Percentiles rank a stretch among this genome's conserved stretches.
phyloP scores from a whole-genome alignment of 1,140 invertebrate genomes.

The Tetranychus urticae region DNA sequence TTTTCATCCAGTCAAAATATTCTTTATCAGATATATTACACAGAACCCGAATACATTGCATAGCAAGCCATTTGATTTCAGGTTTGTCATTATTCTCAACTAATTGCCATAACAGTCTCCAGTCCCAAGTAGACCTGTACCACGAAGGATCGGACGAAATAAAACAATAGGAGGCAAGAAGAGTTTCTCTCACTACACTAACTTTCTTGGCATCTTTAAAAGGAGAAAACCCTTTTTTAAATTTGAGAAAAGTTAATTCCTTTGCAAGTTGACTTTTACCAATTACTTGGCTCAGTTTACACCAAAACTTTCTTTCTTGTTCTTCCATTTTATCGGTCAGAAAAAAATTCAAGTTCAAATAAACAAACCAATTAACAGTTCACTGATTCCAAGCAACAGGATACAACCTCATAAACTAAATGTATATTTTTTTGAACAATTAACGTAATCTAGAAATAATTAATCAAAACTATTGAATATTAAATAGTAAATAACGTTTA shows the following conservation, averaged over 20 bases:
- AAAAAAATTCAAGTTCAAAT: too few relatives aligned
- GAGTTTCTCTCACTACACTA: neutral
- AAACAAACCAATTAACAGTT: too few relatives aligned
- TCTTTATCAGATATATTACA: neutral
- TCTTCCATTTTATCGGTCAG: too few relatives aligned
- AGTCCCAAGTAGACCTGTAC: neutral
- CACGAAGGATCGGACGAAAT: neutral
- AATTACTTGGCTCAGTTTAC: neutral
- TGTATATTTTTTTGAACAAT: too few relatives aligned
- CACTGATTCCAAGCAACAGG: too few relatives aligned
- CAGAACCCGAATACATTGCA: conserved; percentile 3
- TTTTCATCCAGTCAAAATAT: neutral
- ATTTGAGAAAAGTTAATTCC: neutral
- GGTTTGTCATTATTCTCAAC: neutral
- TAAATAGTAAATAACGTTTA: too few relatives aligned
- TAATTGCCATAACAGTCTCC: neutral
- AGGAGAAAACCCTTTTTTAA: neutral
- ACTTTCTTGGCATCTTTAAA: neutral
- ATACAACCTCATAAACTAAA: too few relatives aligned
- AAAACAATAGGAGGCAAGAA: neutral
- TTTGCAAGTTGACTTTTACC: neutral
- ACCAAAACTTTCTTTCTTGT: neutral
- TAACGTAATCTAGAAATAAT: too few relatives aligned
- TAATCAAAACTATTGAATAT: too few relatives aligned
- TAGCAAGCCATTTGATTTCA: neutral